Conservation (phyloP, 2,113 vertebrate species). For the Ptyas mucosa region DNA sequence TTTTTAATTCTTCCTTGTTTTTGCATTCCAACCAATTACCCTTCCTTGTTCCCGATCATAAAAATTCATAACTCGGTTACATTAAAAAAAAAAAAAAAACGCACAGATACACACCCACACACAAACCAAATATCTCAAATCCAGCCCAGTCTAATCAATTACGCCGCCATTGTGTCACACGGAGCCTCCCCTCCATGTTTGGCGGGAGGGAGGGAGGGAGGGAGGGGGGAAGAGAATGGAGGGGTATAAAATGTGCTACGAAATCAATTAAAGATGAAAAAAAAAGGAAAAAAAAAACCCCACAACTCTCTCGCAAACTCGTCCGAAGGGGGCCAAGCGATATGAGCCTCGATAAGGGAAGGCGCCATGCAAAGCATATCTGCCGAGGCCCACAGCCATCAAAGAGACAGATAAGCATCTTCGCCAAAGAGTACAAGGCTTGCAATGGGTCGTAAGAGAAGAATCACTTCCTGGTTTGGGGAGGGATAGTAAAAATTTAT, state of each 20-base stretch:
- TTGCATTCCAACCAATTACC: background rate
- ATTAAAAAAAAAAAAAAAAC: background rate
- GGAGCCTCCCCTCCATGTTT: constrained; percentile 22
- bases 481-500: constrained; percentile 67
- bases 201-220: no score
- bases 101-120: no score
- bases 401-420: constrained; percentile 79
- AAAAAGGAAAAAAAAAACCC: constrained; percentile 14
- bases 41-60: background rate
- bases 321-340: constrained; percentile 75
- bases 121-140: background rate
- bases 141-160: background rate
- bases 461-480: constrained; percentile 68
- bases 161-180: background rate
- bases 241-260: constrained; percentile 3
- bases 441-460: constrained; percentile 47
- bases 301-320: constrained; percentile 51
- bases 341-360: constrained; percentile 75
- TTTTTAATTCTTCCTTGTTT: background rate
- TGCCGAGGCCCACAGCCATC: constrained; percentile 74
- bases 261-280: constrained; percentile 56
- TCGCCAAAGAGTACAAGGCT: constrained; percentile 57
- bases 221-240: background rate
- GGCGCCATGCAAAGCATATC: constrained; percentile 73
- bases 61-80: background rate